Evolutionary conservation across 2,888 invertebrate genomes (phyloP), one percentile per base, ranked within the genome.

Genomic region (Pheosia gnoma): DNA sequence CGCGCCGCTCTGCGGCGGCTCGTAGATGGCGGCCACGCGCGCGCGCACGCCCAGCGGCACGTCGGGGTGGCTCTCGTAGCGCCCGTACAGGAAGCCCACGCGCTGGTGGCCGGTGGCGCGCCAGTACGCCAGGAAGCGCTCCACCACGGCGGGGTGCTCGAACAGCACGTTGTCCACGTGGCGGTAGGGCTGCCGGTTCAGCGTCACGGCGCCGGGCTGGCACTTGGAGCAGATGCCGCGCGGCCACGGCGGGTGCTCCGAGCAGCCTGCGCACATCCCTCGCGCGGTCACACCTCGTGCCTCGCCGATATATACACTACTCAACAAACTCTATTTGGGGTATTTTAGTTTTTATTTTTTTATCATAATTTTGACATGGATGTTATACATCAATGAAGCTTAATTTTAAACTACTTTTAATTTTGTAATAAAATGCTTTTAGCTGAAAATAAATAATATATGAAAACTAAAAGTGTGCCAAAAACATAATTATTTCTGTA

Each of bases 171-270:
- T 98, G 91, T 99, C 99, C 59, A 99, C 97, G 93, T 99, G 99
- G 51, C 99, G 96, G 94, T 98, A 99, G 62, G 95, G 94, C 95
- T 99, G 99, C 82, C 98, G 96, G 91, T 97, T 98, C 57, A 99
- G 95, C 38, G 99, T 99, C 75, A 99, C 96, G 51, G 99, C 99
- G 85, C 97, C 98, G 11, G 99, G 99, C 90, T 99, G 99, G 90
- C 99, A 99, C 93, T 98, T 97, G 56, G 99, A 99, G 92, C 99
- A 99, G 84, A 99, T 98, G 74, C 99, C 99, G 89, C 97, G 97
- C 62, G 99, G 99, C 98, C 99, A 99, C 70, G 99, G 99, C 59
- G 97, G 98, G 94, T 99, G 99, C 86, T 98, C 98, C 78, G 96
- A 96, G 87, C 99, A 99, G 3, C 99, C 94, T 91, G 73, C 13